Evolutionary conservation across 1,140 invertebrate genomes (phyloP).

Genomic region (Drosophila leontia): DNA sequence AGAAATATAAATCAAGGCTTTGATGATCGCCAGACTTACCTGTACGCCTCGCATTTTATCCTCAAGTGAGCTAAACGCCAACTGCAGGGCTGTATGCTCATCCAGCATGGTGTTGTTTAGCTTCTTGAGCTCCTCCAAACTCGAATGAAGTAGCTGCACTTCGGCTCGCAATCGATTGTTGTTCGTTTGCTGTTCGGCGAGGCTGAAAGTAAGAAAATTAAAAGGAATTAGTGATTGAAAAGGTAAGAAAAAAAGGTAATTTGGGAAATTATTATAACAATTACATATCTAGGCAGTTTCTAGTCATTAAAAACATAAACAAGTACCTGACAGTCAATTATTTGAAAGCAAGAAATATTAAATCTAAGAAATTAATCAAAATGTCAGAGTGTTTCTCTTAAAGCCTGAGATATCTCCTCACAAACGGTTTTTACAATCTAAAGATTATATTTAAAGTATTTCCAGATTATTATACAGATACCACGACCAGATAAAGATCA

Average conservation of each 20-base stretch:
- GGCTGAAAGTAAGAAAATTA: conserved; percentile 86
- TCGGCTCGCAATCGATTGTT: conserved; percentile 89
- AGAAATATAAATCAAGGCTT: conserved; percentile 5
- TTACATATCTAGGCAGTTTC: neutral
- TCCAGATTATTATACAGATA: neutral
- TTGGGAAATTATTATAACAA: neutral
- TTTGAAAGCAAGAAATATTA: neutral
- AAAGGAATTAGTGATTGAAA: neutral
- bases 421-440: neutral
- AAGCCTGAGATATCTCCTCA: neutral
- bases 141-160: conserved; percentile 87
- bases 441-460: too few relatives aligned
- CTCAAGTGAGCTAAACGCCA: conserved; percentile 95
- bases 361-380: neutral
- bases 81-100: conserved; percentile 97
- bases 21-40: conserved; percentile 85
- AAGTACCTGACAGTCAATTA: neutral
- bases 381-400: neutral
- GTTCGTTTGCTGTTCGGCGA: conserved; percentile 89
- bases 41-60: conserved; percentile 94
- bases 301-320: neutral
- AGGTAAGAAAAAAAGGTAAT: too few relatives aligned
- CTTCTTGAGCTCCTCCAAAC: conserved; percentile 90
- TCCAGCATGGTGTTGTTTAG: conserved; percentile 95
- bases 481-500: too few relatives aligned